These are phyloP conservation scores for Dasypus novemcinctus DNA, from an alignment of 2,113 vertebrate species.

Conservation along the genomic window DNA sequence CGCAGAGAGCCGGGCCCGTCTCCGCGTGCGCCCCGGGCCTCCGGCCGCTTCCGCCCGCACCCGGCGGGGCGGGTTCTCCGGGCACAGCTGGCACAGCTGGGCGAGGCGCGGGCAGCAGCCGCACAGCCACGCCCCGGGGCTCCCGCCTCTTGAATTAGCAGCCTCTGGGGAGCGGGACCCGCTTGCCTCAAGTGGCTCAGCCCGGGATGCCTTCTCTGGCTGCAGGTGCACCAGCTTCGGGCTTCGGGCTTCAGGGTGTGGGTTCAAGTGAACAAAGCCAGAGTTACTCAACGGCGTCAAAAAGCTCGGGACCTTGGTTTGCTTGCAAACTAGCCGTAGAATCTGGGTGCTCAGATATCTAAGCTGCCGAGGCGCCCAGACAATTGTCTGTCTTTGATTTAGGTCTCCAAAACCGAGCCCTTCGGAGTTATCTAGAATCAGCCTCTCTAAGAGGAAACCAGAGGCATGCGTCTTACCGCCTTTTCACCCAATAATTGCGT, in stretches of 20 bases:
- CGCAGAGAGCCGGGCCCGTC: background rate
- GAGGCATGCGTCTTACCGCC: background rate
- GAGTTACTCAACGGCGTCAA: too few relatives aligned
- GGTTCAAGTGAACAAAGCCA: background rate
- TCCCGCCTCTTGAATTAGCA: background rate
- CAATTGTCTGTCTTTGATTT: background rate
- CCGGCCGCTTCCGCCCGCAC: accelerated
- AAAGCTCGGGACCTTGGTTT: background rate
- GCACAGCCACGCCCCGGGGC: background rate
- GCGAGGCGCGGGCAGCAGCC: accelerated
- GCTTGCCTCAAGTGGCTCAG: accelerated
- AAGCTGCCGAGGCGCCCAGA: too few relatives aligned
- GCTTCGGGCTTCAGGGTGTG: accelerated
- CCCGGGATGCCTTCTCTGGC: background rate
- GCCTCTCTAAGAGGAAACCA: background rate
- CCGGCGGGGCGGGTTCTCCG: accelerated
- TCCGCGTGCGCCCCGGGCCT: too few relatives aligned
- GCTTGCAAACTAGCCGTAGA: background rate
- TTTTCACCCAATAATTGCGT: accelerated
- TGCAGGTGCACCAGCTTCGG: background rate
- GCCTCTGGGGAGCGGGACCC: background rate
- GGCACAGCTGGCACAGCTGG: background rate
- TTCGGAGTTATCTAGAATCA: background rate
- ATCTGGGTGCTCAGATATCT: background rate
- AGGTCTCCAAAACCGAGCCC: background rate